These are phyloP conservation scores for Drosophila tani DNA, from an alignment of 1,140 invertebrate genomes.

Conservation along the genomic window DNA sequence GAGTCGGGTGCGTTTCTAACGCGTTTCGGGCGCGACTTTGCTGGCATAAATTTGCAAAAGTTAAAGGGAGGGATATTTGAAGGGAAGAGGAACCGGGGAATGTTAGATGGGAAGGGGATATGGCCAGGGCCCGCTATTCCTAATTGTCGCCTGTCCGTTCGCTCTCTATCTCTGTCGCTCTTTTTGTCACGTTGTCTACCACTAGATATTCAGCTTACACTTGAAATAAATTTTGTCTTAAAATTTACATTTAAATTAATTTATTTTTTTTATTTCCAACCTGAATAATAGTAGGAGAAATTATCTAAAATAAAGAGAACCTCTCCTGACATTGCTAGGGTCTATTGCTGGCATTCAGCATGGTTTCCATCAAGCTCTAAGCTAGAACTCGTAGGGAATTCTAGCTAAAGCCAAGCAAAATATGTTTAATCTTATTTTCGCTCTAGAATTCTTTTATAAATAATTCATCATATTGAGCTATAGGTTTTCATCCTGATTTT, in stretches of 20 bases:
- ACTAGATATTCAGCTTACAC: background rate
- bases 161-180: background rate
- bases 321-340: no score
- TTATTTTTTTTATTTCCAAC: no score
- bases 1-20: slow-evolving; percentile 21
- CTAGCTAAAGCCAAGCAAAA: no score
- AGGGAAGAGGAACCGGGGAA: background rate
- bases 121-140: slow-evolving; percentile 32
- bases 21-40: slow-evolving; percentile 41
- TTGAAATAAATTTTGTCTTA: background rate
- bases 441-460: no score
- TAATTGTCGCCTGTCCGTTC: slow-evolving; percentile 50
- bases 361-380: background rate
- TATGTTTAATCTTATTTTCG: no score
- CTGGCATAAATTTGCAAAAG: slow-evolving; percentile 48
- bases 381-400: no score
- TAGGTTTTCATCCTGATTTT: background rate
- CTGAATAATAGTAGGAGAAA: no score
- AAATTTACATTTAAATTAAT: background rate
- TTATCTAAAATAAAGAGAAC: no score
- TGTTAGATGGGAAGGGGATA: background rate
- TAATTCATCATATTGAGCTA: no score
- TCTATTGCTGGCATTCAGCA: no score
- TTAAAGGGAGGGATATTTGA: slow-evolving; percentile 3
- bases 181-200: no score